Evolutionary conservation across 2,797 vertebrate species (phyloP).

Genomic region (Alcedo atthis): DNA sequence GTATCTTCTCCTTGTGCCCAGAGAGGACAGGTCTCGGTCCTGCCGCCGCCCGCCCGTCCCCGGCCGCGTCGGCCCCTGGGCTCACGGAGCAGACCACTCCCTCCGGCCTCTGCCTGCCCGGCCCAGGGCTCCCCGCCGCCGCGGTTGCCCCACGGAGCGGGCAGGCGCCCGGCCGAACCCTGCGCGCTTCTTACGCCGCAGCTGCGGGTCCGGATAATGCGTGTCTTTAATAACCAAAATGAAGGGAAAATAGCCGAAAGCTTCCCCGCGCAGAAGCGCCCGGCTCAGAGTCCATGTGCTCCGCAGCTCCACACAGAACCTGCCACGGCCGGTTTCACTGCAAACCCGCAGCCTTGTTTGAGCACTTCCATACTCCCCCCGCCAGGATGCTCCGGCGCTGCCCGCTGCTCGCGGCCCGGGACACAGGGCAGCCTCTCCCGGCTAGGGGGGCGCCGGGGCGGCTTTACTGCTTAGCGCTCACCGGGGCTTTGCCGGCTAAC

Average conservation of each 20-base stretch:
- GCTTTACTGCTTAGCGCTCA: neutral
- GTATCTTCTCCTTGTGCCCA: neutral
- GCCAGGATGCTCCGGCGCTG: neutral
- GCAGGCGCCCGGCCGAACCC: too few species aligned
- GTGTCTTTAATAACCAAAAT: too few species aligned
- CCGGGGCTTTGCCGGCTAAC: neutral
- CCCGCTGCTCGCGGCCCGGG: neutral
- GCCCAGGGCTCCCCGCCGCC: too few species aligned
- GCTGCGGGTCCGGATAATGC: neutral
- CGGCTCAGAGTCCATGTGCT: too few species aligned
- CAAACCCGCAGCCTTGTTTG: too few species aligned
- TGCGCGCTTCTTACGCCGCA: neutral
- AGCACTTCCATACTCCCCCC: neutral
- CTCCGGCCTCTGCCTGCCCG: too few species aligned
- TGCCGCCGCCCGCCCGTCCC: too few species aligned
- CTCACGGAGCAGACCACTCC: too few species aligned
- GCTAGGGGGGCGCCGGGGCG: rapidly evolving
- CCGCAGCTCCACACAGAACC: neutral
- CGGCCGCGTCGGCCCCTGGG: too few species aligned
- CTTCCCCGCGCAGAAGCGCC: neutral
- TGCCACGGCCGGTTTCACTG: too few species aligned
- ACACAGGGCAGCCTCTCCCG: too few species aligned
- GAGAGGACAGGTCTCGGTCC: neutral
- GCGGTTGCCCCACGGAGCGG: too few species aligned
- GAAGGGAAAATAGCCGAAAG: neutral